Base-by-base conservation (phyloP, 1,140 invertebrate species). In the Gonioctena quinquepunctata region DNA sequence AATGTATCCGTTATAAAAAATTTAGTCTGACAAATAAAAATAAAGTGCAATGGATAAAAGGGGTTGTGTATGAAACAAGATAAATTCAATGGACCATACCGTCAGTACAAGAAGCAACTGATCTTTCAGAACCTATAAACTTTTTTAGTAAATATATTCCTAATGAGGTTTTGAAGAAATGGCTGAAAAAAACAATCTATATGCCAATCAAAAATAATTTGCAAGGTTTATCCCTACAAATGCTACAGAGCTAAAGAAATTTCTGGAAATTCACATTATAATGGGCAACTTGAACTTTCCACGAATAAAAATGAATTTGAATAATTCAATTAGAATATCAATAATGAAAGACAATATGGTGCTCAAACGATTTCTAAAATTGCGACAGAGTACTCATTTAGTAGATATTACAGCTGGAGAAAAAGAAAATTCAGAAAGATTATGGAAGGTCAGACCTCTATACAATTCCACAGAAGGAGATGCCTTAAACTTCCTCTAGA, bases 231-330 rank as follows among this genome's bases (percentile, higher is more conserved):
- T 8, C 2, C 50, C 16, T 6, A 67, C 52, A 18, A 56, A 22
- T 25, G 18, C 27, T 19, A n/a, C 26, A 18, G 52, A 59, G 52
- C 13, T 67, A 21, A 54, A 27, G 25, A 59, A 49, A 33, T 67
- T 59, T 56, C 11, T 56, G 11, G 52, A 21, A 8, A 67, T 67
- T 5, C 52, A 67, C 25, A 57, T 67, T 13, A 26, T 68, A 13
- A 68, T 68, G 57, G 66, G 66, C n/a, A 68, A 68, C 23, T 49
- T 61, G 1, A 56, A 68, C 49, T 68, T 61, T 50, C 18, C 18
- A 13, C 33, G 66, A 61, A 23, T 68, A 22, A 6, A 21, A 27
- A 22, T 7, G 23, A 59, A 67, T 25, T 67, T 8, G 65, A 25
- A 57, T 7, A 22, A 18, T 6, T 2, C 16, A 19, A 13, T 13